These are phyloP conservation scores for Phania funesta DNA, from an alignment of 2,888 invertebrate species.

Conservation along the genomic window DNA sequence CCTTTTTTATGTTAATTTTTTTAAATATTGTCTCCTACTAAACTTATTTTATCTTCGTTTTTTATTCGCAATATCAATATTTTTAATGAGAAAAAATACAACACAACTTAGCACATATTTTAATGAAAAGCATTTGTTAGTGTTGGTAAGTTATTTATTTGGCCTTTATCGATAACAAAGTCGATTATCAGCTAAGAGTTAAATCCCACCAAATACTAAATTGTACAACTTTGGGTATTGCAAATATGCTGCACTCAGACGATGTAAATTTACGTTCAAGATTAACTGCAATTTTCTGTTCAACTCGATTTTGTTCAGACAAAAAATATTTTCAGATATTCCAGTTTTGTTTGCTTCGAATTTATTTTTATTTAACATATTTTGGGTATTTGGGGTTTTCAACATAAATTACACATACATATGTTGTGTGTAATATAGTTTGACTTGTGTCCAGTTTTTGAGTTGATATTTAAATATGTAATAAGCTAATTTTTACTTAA, in stretches of 20 bases:
- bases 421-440: too few relatives aligned
- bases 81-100: constrained; percentile 44
- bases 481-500: too few relatives aligned
- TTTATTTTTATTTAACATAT: too few relatives aligned
- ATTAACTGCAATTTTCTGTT: too few relatives aligned
- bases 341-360: too few relatives aligned
- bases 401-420: too few relatives aligned
- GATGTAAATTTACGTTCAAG: too few relatives aligned
- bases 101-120: constrained; percentile 43
- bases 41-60: neutral
- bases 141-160: constrained; percentile 49
- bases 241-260: neutral
- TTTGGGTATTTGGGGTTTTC: too few relatives aligned
- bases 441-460: too few relatives aligned
- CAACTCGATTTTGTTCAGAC: too few relatives aligned
- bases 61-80: constrained; percentile 47
- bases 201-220: neutral
- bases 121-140: constrained; percentile 47
- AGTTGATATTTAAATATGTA: too few relatives aligned
- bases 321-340: too few relatives aligned
- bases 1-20: neutral
- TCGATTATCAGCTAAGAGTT: constrained; percentile 29
- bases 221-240: constrained; percentile 16
- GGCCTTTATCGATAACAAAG: constrained; percentile 43
- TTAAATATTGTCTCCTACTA: neutral